Percentiles rank a stretch among this genome's conserved stretches.
Evolutionary conservation across 2,888 invertebrate species (phyloP).

Genomic region (Drosophila pseudotakahashii): DNA sequence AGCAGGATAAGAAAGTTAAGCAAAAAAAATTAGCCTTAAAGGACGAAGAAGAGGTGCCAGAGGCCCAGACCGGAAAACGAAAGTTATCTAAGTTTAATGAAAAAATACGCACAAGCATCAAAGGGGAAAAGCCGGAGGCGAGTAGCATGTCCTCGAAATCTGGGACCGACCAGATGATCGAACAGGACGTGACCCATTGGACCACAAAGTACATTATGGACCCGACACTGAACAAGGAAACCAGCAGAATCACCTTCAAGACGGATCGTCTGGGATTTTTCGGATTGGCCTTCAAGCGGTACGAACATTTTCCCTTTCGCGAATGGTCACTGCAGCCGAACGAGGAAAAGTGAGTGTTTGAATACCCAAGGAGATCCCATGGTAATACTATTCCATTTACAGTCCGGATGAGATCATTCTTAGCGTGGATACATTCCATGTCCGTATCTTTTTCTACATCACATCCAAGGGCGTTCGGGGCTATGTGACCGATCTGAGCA

Average conservation of each 20-base stretch:
- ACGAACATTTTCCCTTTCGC: constrained; percentile 82
- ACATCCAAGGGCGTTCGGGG: constrained; percentile 67
- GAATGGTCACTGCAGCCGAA: constrained; percentile 77
- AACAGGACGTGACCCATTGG: constrained; percentile 64
- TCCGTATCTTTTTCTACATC: constrained; percentile 72
- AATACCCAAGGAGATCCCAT: background rate
- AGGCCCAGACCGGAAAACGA: background rate
- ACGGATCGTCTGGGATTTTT: constrained; percentile 82
- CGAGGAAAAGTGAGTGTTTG: constrained; percentile 65
- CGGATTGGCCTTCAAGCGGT: constrained; percentile 81
- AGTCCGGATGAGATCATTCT: constrained; percentile 76
- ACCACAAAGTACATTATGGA: constrained; percentile 71
- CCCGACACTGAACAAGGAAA: constrained; percentile 50
- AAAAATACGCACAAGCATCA: rapidly evolving
- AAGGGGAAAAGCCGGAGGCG: background rate
- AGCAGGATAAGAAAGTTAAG: constrained; percentile 1
- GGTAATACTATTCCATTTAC: background rate
- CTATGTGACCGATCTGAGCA: constrained; percentile 69
- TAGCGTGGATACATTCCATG: constrained; percentile 70
- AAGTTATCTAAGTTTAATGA: background rate
- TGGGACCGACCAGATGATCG: background rate
- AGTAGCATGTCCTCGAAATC: no score
- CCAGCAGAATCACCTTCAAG: constrained; percentile 67
- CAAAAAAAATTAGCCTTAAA: background rate
- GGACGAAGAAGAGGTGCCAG: background rate